A percentile compares a stretch with the other conserved stretches of the same genome.
These are phyloP conservation scores for Onthophagus sagittarius DNA, from an alignment of 2,888 invertebrate genomes.

Conservation along the genomic window DNA sequence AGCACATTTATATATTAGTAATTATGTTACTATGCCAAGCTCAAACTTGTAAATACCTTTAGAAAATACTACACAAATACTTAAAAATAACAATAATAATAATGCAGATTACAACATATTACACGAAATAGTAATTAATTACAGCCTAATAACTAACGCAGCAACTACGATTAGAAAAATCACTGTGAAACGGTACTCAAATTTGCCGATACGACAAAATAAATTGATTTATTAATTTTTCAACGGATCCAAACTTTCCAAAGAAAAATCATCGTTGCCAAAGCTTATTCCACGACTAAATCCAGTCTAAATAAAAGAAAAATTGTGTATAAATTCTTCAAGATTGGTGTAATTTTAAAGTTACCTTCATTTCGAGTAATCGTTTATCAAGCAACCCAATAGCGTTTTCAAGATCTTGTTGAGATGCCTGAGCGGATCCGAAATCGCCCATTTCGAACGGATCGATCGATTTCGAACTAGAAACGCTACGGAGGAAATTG, in stretches of 20 bases:
- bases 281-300: constrained; percentile 83
- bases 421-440: constrained; percentile 48
- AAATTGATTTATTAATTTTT: constrained; percentile 55
- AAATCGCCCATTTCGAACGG: constrained; percentile 85
- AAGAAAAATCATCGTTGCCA: constrained; percentile 89
- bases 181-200: constrained; percentile 21
- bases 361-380: constrained; percentile 82
- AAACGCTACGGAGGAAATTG: constrained; percentile 32
- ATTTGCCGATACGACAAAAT: constrained; percentile 26
- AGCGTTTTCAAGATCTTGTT: constrained; percentile 65
- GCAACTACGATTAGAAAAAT: constrained; percentile 20
- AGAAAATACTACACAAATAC: constrained; percentile 21
- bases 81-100: constrained; percentile 17
- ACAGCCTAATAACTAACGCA: constrained; percentile 17
- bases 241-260: constrained; percentile 91
- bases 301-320: constrained; percentile 67
- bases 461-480: constrained; percentile 56
- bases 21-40: no score
- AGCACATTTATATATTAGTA: no score
- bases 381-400: constrained; percentile 78
- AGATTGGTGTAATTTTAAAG: constrained; percentile 28
- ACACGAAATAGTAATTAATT: constrained; percentile 18
- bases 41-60: no score
- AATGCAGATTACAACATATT: constrained; percentile 19
- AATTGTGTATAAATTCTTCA: constrained; percentile 7